Percentiles rank a stretch among this genome's conserved stretches.
phyloP scores from a whole-genome alignment of 2,113 vertebrate species.

The Onychostruthus taczanowskii region DNA sequence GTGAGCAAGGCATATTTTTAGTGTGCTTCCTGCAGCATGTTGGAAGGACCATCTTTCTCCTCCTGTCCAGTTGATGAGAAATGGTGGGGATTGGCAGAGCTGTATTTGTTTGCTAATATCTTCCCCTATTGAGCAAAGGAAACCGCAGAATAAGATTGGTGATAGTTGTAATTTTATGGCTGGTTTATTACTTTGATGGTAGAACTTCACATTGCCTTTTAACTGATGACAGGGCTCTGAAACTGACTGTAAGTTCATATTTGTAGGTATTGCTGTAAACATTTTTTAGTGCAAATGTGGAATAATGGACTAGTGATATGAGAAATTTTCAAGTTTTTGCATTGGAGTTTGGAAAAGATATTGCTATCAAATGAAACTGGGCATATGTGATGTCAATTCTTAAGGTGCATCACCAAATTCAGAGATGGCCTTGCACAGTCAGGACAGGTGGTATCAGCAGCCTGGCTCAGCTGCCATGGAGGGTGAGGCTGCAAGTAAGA shows the following conservation, averaged over 20 bases:
- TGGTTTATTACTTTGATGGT: not conserved
- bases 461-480: fast-evolving
- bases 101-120: not conserved
- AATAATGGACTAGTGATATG: not conserved
- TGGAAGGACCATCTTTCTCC: not conserved
- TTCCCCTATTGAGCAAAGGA: not conserved
- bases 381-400: not conserved
- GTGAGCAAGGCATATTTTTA: not conserved
- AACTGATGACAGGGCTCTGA: not conserved
- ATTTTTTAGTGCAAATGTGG: not conserved
- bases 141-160: not conserved
- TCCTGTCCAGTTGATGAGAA: not conserved
- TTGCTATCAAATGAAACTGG: not conserved
- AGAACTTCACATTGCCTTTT: not conserved
- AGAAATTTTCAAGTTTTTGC: not conserved
- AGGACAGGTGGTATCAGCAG: not conserved
- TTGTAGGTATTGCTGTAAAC: not conserved
- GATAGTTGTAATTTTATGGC: not conserved
- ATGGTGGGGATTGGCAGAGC: not conserved
- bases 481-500: not conserved
- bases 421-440: not conserved
- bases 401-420: not conserved
- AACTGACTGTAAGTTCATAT: not conserved
- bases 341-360: not conserved
- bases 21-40: not conserved